Percentiles rank a stretch among this genome's conserved stretches.
phyloP scores from a whole-genome alignment of 2,797 vertebrate genomes.

The Lepidocolaptes lacrymiger region DNA sequence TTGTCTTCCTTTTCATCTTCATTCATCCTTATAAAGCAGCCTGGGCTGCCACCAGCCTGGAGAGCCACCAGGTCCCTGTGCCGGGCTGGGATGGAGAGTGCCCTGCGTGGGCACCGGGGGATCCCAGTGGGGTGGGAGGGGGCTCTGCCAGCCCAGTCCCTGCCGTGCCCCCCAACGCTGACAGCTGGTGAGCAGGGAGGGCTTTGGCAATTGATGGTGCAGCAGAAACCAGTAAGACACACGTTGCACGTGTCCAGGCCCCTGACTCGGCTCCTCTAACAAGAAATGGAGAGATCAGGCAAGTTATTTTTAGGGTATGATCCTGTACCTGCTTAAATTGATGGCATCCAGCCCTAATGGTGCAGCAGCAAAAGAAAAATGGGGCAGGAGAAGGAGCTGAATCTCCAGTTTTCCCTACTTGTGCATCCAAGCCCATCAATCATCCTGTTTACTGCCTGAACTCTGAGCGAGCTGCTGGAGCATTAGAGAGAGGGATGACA shows the following conservation, averaged over 20 bases:
- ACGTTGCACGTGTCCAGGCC: background rate
- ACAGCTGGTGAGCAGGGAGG: background rate
- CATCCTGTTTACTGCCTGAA: conserved; percentile 31
- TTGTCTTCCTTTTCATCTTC: conserved; percentile 92
- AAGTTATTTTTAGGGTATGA: conserved; percentile 53
- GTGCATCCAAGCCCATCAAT: conserved; percentile 3
- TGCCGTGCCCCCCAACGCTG: background rate
- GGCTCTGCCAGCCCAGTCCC: background rate
- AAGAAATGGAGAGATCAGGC: conserved; percentile 43
- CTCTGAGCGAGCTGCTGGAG: background rate
- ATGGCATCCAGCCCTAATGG: conserved; percentile 49
- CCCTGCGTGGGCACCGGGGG: background rate
- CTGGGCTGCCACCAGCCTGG: conserved; percentile 77
- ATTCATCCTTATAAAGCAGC: conserved; percentile 89
- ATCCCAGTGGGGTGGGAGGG: background rate
- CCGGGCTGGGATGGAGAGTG: background rate
- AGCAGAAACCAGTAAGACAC: fast-evolving
- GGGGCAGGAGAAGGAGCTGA: conserved; percentile 47
- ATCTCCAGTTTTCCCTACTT: conserved; percentile 60
- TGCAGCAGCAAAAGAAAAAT: conserved; percentile 49
- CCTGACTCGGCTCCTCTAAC: background rate
- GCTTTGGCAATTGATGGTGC: fast-evolving
- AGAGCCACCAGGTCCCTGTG: conserved; percentile 13
- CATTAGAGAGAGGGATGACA: conserved; percentile 20
- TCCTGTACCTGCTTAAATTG: conserved; percentile 54